Evolutionary conservation across 2,888 invertebrate genomes (phyloP).

Genomic region (Xestia sexstrigata): DNA sequence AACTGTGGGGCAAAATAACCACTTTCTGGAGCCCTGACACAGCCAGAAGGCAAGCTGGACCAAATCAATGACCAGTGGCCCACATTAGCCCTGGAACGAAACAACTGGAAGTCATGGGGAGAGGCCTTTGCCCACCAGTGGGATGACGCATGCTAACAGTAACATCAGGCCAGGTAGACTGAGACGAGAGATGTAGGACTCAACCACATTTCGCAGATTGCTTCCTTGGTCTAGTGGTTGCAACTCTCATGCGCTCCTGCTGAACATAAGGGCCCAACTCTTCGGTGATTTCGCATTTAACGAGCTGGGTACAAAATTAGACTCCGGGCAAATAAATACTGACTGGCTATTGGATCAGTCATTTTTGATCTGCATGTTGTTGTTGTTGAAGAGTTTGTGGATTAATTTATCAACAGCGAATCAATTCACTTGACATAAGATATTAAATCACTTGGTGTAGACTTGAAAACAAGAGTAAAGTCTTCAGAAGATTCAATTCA

Average conservation of each 20-base stretch:
- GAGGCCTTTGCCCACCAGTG: too few species aligned
- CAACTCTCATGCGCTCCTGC: background rate
- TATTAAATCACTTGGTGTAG: background rate
- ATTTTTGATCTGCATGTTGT: background rate
- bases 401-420: background rate
- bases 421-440: constrained; percentile 1
- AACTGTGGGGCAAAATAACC: too few species aligned
- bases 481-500: constrained; percentile 11
- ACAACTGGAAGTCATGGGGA: too few species aligned
- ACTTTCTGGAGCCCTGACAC: too few species aligned
- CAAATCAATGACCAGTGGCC: too few species aligned
- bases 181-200: background rate
- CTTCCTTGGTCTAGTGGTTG: background rate
- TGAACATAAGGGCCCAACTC: background rate
- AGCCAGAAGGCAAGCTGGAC: too few species aligned
- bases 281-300: background rate
- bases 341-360: background rate
- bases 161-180: background rate
- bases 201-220: background rate
- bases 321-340: background rate
- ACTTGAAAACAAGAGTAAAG: background rate
- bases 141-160: too few species aligned
- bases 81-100: too few species aligned
- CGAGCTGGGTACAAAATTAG: background rate
- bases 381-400: background rate